Evolutionary conservation across 2,888 invertebrate species (phyloP).

Genomic region (Arrhopalites spinosus): DNA sequence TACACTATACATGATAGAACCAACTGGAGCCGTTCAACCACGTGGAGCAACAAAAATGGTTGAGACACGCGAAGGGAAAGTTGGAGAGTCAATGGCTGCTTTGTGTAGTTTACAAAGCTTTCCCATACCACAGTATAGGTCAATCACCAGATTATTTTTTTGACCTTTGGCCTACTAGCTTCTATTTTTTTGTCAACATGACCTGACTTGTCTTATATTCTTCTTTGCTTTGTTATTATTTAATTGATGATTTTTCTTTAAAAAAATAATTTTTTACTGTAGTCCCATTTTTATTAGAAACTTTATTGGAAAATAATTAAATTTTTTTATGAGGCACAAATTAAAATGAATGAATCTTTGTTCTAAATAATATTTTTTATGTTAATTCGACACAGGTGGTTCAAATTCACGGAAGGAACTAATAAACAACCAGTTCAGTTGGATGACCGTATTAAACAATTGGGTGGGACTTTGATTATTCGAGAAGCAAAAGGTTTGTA

Average conservation of each 20-base stretch:
- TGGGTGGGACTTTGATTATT: constrained; percentile 91
- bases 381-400: constrained; percentile 78
- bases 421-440: constrained; percentile 86
- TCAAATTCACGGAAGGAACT: constrained; percentile 87
- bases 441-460: constrained; percentile 87
- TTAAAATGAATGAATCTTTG: neutral
- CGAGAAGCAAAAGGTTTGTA: constrained; percentile 69
- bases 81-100: constrained; percentile 55
- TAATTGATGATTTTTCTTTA: neutral
- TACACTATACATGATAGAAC: constrained; percentile 55
- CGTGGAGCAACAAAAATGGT: constrained; percentile 56
- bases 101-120: constrained; percentile 76
- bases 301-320: neutral
- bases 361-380: neutral
- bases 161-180: constrained; percentile 17
- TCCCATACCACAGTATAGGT: constrained; percentile 77
- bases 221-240: neutral
- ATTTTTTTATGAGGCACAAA: neutral
- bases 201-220: neutral
- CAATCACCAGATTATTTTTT: constrained; percentile 54
- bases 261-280: neutral
- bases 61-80: constrained; percentile 54
- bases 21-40: constrained; percentile 57
- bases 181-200: neutral
- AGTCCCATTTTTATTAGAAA: neutral